phyloP scores from a whole-genome alignment of 2,888 invertebrate genomes.

The Athetis lepigone region DNA sequence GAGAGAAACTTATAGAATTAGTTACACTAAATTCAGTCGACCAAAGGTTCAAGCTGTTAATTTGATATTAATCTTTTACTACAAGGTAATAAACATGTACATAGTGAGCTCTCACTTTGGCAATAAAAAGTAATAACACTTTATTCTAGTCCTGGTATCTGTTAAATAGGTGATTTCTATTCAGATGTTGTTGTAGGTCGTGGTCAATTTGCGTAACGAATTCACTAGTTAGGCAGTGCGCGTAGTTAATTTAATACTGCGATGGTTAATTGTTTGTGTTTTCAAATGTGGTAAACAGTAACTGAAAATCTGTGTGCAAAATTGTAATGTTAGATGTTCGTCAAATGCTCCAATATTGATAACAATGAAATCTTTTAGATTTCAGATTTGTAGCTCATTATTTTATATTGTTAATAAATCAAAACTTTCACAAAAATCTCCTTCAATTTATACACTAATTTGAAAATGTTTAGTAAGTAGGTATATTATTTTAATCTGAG shows the following conservation, averaged over 20 bases:
- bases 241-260: constrained; percentile 75
- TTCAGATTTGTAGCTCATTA: too few species aligned
- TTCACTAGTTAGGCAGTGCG: constrained; percentile 72
- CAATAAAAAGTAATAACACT: constrained; percentile 54
- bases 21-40: too few species aligned
- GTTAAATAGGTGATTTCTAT: constrained; percentile 74
- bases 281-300: constrained; percentile 10
- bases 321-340: neutral
- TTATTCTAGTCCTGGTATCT: constrained; percentile 47
- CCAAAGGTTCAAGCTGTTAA: neutral
- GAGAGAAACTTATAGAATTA: too few species aligned
- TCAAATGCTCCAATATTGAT: neutral
- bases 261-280: constrained; percentile 64
- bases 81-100: constrained; percentile 24
- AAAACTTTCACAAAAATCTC: too few species aligned
- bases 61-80: neutral
- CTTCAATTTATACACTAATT: too few species aligned
- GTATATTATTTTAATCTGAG: too few species aligned
- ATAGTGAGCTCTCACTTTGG: constrained; percentile 8
- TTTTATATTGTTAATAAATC: too few species aligned
- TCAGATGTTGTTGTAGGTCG: constrained; percentile 75
- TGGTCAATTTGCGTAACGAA: constrained; percentile 77
- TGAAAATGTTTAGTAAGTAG: too few species aligned
- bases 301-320: neutral
- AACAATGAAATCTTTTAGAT: neutral